These are phyloP conservation scores for Athene noctua DNA, from an alignment of 2,113 vertebrate genomes.

Conservation along the genomic window DNA sequence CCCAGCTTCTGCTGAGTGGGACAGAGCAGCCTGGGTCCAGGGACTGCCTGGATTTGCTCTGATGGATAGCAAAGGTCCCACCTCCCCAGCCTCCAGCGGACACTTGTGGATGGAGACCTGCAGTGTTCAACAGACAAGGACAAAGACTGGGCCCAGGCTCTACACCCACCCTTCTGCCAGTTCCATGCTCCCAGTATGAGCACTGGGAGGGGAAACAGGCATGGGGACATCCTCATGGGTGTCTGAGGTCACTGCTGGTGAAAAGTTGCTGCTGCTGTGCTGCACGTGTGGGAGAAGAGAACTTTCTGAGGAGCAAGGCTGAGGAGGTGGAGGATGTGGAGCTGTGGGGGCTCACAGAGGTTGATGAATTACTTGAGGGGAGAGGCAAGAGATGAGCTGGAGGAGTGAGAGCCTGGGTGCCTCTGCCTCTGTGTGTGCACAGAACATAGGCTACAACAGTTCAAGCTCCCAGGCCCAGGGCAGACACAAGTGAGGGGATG, in stretches of 20 bases:
- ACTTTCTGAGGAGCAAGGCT: background rate
- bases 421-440: background rate
- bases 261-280: background rate
- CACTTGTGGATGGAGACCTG: background rate
- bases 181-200: rapidly evolving
- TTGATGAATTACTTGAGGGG: background rate
- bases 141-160: background rate
- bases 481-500: background rate
- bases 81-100: rapidly evolving
- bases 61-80: background rate
- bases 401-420: rapidly evolving
- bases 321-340: background rate
- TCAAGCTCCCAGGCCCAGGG: background rate
- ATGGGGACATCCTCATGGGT: background rate
- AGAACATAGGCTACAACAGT: background rate
- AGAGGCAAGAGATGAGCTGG: background rate
- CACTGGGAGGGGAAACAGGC: background rate
- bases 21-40: background rate
- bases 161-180: background rate
- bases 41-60: background rate
- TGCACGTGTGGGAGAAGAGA: background rate
- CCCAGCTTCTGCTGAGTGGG: background rate
- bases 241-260: background rate
- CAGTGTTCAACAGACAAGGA: background rate
- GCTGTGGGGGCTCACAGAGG: background rate